Base-by-base conservation (phyloP, 2,113 vertebrate genomes). In the Grammatotria lemairii region DNA sequence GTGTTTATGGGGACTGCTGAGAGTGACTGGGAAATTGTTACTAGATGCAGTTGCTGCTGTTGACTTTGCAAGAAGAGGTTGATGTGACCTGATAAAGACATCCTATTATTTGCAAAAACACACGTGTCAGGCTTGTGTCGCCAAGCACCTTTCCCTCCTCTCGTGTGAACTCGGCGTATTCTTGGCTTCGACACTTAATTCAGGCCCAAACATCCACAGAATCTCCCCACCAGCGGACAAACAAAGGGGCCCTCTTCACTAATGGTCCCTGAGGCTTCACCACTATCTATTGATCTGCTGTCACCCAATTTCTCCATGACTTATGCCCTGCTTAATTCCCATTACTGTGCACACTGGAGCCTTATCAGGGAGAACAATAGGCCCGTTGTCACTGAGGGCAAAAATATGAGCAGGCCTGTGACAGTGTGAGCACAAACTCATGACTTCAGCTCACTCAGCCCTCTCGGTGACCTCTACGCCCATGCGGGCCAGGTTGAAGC, bases 241-340 rank as follows among this genome's bases (percentile, higher is more conserved):
- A 96, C 94, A 95, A 96, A 95, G 93, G 89, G 89, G 57, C 92
- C 91, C 92, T 94, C 94, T 94, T 95, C 92, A 85, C 91, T 94
- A 95, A 94, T 95, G 91, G 92, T 82, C 92, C 93, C 94, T 40
- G 80, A 92, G 94, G 94, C 94, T 92, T 92, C 84, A 82, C 88
- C 86, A 84, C 90, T 93, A 94, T 95, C 94, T 95, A 96, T 95
- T 94, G 96, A 96, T 96, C 95, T 88, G 87, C 90, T 94, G 95
- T 95, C 94, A 91, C 93, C 94, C 94, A 95, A 94, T 96, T 95
- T 94, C 94, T 92, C 87, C 1, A 82, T 95, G 95, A 95, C 93
- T 96, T 96, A 96, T 95, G 88, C 90, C 89, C 92, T 87, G 92
- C 93, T 94, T 94, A 95, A 95, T 94, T 95, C 94, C 94, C 89